phyloP scores from a whole-genome alignment of 1,140 invertebrate genomes.

The Leptopilina boulardi region DNA sequence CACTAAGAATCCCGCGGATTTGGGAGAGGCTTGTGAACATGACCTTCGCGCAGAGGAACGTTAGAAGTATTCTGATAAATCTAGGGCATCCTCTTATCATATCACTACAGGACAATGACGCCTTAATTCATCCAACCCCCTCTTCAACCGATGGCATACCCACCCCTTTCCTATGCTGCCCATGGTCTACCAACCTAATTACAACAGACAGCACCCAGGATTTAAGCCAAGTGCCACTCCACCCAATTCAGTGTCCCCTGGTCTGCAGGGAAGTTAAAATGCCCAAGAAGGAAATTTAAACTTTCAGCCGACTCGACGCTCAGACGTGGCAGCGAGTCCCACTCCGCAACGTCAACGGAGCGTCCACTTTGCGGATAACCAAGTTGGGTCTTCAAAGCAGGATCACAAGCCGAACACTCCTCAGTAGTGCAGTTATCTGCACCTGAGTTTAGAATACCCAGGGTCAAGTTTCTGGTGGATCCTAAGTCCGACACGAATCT shows the following conservation, averaged over 20 bases:
- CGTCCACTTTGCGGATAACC: neutral
- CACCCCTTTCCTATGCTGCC: too few species aligned
- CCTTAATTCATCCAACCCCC: too few species aligned
- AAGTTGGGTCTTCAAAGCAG: neutral
- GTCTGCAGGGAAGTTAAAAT: too few species aligned
- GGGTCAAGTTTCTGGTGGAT: neutral
- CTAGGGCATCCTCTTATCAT: neutral
- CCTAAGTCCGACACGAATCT: neutral
- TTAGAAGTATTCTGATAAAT: neutral
- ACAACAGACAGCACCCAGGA: neutral
- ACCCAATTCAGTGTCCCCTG: neutral
- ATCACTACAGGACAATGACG: too few species aligned
- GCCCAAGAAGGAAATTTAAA: too few species aligned
- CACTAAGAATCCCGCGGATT: neutral
- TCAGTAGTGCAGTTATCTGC: neutral
- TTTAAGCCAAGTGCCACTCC: neutral
- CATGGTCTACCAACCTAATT: neutral
- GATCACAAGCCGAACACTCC: neutral
- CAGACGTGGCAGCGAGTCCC: neutral
- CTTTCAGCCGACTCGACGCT: neutral
- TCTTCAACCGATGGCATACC: too few species aligned
- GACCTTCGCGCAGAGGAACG: neutral
- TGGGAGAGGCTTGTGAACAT: neutral
- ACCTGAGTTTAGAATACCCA: neutral
- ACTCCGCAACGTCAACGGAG: neutral